Conservation (phyloP, 2,888 invertebrate species). For the Anoplius nigerrimus region DNA sequence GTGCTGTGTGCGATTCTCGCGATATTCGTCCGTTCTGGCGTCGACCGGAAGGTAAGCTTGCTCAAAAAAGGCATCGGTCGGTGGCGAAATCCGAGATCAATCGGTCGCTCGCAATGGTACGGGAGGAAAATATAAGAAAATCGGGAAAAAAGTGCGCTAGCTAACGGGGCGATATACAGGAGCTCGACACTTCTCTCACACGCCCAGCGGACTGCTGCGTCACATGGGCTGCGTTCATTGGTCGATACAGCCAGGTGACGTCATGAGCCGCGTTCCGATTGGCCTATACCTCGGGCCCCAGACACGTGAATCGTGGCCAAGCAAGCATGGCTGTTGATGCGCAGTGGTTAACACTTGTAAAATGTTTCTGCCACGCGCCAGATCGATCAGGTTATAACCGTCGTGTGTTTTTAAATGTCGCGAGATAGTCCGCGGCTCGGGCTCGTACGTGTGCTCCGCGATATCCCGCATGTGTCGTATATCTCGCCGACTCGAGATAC, state of each 20-base stretch:
- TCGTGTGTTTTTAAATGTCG: conserved; percentile 57
- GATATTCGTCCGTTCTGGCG: conserved; percentile 49
- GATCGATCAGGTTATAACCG: conserved; percentile 72
- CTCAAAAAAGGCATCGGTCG: conserved; percentile 24
- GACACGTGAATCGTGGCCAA: conserved; percentile 76
- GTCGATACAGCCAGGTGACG: conserved; percentile 76
- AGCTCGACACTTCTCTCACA: conserved; percentile 61
- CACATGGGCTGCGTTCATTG: conserved; percentile 76
- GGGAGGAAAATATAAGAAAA: conserved; percentile 3
- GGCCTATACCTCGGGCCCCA: conserved; percentile 70
- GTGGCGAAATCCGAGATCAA: neutral
- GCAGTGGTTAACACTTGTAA: conserved; percentile 74
- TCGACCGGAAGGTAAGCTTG: conserved; percentile 53
- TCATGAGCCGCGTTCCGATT: conserved; percentile 70
- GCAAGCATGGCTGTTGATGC: conserved; percentile 76
- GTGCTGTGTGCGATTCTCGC: conserved; percentile 50
- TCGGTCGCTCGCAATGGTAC: conserved; percentile 6
- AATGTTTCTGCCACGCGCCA: conserved; percentile 73
- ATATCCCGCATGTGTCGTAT: conserved; percentile 30
- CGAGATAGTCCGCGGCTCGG: conserved; percentile 39
- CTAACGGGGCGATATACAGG: conserved; percentile 48
- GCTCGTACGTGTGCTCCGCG: conserved; percentile 37
- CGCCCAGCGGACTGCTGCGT: conserved; percentile 73
- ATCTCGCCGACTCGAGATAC: conserved; percentile 34
- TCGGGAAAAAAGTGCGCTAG: conserved; percentile 36